phyloP scores from a whole-genome alignment of 1,140 invertebrate species.

The Anastatus disparis region DNA sequence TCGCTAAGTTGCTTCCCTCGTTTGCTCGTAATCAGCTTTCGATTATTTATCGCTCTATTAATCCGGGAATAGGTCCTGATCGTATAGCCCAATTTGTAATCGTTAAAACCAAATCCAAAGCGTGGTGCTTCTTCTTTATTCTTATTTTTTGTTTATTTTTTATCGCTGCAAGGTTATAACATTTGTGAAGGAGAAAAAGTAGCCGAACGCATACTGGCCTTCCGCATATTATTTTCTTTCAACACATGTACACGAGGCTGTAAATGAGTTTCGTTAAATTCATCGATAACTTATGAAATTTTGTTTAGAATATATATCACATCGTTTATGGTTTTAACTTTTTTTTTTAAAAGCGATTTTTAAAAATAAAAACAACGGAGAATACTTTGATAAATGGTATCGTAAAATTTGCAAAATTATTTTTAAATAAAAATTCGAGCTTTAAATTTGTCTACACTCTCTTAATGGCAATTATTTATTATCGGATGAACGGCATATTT shows the following conservation, averaged over 20 bases:
- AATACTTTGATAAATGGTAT: no score
- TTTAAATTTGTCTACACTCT: no score
- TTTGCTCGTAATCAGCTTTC: conserved; percentile 59
- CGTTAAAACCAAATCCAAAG: conserved; percentile 57
- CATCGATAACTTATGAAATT: conserved; percentile 9
- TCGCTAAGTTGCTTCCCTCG: conserved; percentile 3
- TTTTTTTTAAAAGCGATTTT: no score
- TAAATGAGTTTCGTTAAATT: conserved; percentile 3
- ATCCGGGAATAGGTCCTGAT: conserved; percentile 61
- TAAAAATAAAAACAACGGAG: no score
- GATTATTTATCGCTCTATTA: conserved; percentile 66
- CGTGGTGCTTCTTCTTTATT: conserved; percentile 9
- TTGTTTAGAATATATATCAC: not conserved
- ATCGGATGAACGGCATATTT: no score
- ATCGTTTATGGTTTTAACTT: not conserved
- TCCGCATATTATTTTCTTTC: conserved; percentile 5
- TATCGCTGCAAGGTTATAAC: no score
- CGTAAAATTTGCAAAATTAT: no score
- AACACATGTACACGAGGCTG: not conserved
- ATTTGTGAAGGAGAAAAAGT: not conserved
- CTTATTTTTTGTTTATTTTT: not conserved
- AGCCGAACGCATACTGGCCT: not conserved
- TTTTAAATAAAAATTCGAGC: no score
- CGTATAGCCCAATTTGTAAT: conserved; percentile 62
- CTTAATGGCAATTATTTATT: no score